A percentile compares a stretch with the other conserved stretches of the same genome.
Evolutionary conservation across 2,888 invertebrate species (phyloP).

Genomic region (Glyphotaelius pellucidus): DNA sequence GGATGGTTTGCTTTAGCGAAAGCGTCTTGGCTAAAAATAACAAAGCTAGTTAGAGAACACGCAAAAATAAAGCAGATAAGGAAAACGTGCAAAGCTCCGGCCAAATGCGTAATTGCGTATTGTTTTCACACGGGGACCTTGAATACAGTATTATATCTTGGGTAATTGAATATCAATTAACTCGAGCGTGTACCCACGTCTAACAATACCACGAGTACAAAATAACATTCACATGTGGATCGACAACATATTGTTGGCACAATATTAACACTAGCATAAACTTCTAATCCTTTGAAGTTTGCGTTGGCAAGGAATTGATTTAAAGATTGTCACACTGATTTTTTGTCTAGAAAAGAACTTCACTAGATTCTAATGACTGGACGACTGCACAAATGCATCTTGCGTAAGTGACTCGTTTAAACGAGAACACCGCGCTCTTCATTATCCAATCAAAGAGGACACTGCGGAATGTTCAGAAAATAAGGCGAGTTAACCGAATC

Average conservation of each 20-base stretch:
- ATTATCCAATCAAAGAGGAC: constrained; percentile 44
- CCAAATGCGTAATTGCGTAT: not conserved
- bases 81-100: constrained; percentile 25
- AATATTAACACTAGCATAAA: not conserved
- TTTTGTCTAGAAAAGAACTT: not conserved
- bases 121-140: constrained; percentile 9
- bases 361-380: not conserved
- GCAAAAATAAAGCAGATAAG: constrained; percentile 26
- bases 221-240: not conserved
- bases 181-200: not conserved
- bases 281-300: not conserved
- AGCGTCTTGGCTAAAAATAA: not conserved
- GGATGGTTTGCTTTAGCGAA: not conserved
- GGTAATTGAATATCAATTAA: constrained; percentile 23
- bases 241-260: not conserved
- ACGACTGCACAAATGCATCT: constrained; percentile 7
- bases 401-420: not conserved
- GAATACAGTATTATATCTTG: not conserved
- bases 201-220: not conserved
- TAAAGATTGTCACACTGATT: not conserved
- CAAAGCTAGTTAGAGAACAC: not conserved
- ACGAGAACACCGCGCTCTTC: constrained; percentile 6
- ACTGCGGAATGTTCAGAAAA: not conserved
- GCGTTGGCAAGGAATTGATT: not conserved
- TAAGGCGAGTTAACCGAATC: not conserved